These are phyloP conservation scores for Anniella stebbinsi DNA, from an alignment of 2,797 vertebrate species.

Conservation along the genomic window DNA sequence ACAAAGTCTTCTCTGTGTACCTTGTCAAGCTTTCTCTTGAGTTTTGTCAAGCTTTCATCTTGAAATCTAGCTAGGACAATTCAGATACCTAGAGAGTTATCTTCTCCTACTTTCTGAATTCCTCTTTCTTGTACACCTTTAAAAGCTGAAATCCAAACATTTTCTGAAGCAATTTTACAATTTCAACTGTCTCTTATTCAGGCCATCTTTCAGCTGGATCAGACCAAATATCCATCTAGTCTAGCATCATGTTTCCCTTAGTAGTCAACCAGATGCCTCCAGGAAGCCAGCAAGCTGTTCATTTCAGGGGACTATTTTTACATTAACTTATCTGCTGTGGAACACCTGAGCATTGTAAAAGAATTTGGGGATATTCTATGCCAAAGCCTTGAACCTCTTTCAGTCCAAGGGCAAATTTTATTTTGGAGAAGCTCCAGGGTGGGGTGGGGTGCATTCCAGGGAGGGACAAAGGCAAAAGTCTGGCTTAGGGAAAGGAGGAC, in stretches of 20 bases:
- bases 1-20: background rate
- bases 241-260: background rate
- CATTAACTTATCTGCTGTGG: background rate
- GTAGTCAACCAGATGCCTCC: background rate
- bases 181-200: background rate
- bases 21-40: background rate
- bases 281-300: background rate
- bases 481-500: too few relatives aligned
- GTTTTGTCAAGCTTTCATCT: too few relatives aligned
- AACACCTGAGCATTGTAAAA: background rate
- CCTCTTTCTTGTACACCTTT: background rate
- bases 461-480: too few relatives aligned
- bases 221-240: background rate
- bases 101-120: background rate
- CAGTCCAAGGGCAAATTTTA: too few relatives aligned
- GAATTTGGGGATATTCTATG: too few relatives aligned
- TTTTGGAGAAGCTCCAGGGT: too few relatives aligned
- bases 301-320: background rate
- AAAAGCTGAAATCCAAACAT: background rate
- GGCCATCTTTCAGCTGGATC: too few relatives aligned
- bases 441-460: too few relatives aligned
- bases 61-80: background rate
- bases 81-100: background rate
- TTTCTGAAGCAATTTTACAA: background rate
- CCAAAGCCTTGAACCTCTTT: background rate